phyloP scores from a whole-genome alignment of 2,888 invertebrate genomes.

The Seira sanloemensis region DNA sequence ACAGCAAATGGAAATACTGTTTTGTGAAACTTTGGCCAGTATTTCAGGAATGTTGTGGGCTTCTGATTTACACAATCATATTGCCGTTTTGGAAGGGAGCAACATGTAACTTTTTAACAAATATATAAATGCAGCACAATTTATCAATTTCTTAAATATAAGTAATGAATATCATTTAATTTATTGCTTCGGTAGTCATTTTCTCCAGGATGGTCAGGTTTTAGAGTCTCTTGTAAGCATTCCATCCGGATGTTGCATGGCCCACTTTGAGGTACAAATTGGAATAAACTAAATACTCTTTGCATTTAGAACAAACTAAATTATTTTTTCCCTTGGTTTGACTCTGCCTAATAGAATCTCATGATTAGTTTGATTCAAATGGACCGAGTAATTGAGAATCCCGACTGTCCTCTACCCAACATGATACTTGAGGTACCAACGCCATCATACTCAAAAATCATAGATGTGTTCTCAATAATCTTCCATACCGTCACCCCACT shows the following conservation, averaged over 20 bases:
- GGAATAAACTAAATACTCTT: background rate
- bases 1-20: slow-evolving; percentile 32
- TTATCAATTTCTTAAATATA: too few species aligned
- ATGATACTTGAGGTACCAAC: slow-evolving; percentile 28
- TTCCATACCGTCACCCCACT: slow-evolving; percentile 13
- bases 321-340: too few species aligned
- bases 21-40: slow-evolving; percentile 32
- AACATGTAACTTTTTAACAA: slow-evolving; percentile 28
- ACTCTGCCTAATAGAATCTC: too few species aligned
- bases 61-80: slow-evolving; percentile 25
- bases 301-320: background rate
- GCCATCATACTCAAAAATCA: slow-evolving; percentile 21
- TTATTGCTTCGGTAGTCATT: slow-evolving; percentile 35
- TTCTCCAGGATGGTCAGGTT: slow-evolving; percentile 38
- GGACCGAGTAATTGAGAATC: slow-evolving; percentile 42
- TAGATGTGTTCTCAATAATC: background rate
- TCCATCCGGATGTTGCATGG: slow-evolving; percentile 39
- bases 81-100: slow-evolving; percentile 44
- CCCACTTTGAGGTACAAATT: slow-evolving; percentile 27
- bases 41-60: slow-evolving; percentile 44
- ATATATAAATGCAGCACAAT: background rate
- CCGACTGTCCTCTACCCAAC: slow-evolving; percentile 19
- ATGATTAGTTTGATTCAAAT: slow-evolving; percentile 33
- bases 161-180: too few species aligned
- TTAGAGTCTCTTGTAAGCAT: slow-evolving; percentile 41